Percentiles rank a stretch among this genome's conserved stretches.
Conservation (phyloP, 1,140 invertebrate species). For the Microplitis demolitor region DNA sequence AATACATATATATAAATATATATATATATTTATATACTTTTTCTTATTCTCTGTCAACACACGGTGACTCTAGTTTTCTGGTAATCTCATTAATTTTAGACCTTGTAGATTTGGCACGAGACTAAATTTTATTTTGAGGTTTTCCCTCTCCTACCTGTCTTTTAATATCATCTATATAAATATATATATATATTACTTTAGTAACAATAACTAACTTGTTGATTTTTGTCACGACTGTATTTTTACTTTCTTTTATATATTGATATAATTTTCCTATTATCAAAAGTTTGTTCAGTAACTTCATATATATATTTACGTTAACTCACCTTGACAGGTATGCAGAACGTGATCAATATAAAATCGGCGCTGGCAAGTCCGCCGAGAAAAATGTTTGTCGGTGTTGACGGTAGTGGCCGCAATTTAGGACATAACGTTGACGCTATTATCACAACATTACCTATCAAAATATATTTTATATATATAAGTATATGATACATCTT, state of each 20-base stretch:
- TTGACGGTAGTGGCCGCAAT: slow-evolving; percentile 62
- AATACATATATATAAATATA: neutral
- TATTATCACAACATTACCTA: slow-evolving; percentile 55
- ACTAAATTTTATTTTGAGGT: slow-evolving; percentile 19
- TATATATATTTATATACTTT: too few species aligned
- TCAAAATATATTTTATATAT: neutral
- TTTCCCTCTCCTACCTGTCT: neutral
- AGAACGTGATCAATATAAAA: slow-evolving; percentile 73
- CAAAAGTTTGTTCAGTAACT: too few species aligned
- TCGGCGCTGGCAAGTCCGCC: slow-evolving; percentile 74
- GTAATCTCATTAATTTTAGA: slow-evolving; percentile 18
- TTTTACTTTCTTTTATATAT: too few species aligned
- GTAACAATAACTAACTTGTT: neutral
- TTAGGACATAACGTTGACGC: slow-evolving; percentile 64
- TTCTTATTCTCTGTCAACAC: neutral
- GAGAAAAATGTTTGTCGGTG: slow-evolving; percentile 74
- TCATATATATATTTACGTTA: neutral
- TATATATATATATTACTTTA: too few species aligned
- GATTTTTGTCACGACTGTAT: too few species aligned
- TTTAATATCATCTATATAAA: neutral
- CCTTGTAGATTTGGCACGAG: slow-evolving; percentile 18
- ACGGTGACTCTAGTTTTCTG: slow-evolving; percentile 3
- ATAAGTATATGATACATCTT: too few species aligned
- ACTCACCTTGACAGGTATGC: slow-evolving; percentile 77
- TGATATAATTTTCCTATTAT: too few species aligned